These are phyloP conservation scores for Rhombomys opimus DNA, from an alignment of 2,113 vertebrate genomes.

Conservation along the genomic window DNA sequence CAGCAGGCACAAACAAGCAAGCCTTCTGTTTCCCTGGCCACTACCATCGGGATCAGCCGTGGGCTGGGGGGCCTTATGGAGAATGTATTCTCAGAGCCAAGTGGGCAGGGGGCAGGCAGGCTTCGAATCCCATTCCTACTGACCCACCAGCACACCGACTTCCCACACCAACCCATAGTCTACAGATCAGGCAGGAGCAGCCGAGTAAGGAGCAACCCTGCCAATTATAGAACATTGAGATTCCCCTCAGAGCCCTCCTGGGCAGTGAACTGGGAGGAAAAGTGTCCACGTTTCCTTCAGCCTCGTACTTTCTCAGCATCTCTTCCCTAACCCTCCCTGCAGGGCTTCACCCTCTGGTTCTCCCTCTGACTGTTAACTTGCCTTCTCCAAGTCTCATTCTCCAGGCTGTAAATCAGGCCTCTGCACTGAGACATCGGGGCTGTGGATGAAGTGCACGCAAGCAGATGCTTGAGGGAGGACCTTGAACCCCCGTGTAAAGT, in stretches of 20 bases:
- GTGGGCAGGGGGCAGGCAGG: conserved; percentile 73
- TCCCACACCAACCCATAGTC: conserved; percentile 1
- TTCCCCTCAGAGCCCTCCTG: conserved; percentile 67
- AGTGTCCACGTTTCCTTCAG: not conserved
- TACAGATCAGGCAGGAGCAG: not conserved
- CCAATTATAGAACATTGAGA: conserved; percentile 60
- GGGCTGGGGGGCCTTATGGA: conserved; percentile 51
- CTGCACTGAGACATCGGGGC: not conserved
- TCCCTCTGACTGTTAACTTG: not conserved
- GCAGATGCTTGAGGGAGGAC: conserved; percentile 1
- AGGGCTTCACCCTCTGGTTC: not conserved
- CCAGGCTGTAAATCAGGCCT: not conserved
- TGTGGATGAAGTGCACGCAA: not conserved
- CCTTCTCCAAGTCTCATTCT: not conserved
- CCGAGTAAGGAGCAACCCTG: not conserved
- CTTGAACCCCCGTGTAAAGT: conserved; percentile 25
- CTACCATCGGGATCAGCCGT: conserved; percentile 64
- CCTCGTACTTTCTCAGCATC: not conserved
- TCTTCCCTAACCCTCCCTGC: not conserved
- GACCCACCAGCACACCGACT: conserved; percentile 57
- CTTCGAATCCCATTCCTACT: not conserved
- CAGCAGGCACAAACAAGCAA: conserved; percentile 75
- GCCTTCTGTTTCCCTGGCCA: conserved; percentile 79
- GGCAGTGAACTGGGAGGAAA: not conserved
- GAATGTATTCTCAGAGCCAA: conserved; percentile 74